Base-by-base conservation (phyloP, 2,113 vertebrate species). In the Gobiocypris rarus region DNA sequence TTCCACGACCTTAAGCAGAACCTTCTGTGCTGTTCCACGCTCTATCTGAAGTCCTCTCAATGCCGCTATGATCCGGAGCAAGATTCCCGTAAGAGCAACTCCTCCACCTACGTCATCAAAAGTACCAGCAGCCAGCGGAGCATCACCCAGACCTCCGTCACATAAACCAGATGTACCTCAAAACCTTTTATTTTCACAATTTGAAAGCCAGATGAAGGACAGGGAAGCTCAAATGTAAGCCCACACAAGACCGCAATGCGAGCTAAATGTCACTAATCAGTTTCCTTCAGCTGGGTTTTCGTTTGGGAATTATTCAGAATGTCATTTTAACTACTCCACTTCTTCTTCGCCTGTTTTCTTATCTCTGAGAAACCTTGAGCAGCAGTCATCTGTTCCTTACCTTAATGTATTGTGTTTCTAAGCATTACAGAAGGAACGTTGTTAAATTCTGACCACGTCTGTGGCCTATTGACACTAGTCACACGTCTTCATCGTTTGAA, bases 21-120 rank as follows among this genome's bases (percentile, higher is more conserved):
- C 31, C 75, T 88, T 34, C 54, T 88, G 1, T 88, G 87, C 78
- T 88, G 87, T 26, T 83, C 87, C 5, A 28, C 75, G 0, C 45
- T 19, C 10, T 94, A 93, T 93, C 89, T 95, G 86, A 96, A 95
- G 91, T 88, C 95, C 0, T 92, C 88, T 63, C 92, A 93, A 86
- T 95, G 95, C 8, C 90, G 80, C 0, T 96, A 94, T 0, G 96
- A 98, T 48, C 94, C 94, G 0, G 93, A 95, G 4, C 95, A 95
- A 11, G 92, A 95, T 3, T 92, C 93, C 91, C 96, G 93, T 89
- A 97, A 96, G 92, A 98, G 97, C 95, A 96, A 94, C 92, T 98
- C 96, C 9, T 99, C 97, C 26, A 97, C 95, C 59, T 97, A 96
- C 0, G 95, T 94, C 19, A 94, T 97, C 71, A 98, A 97, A 89